Base-by-base conservation (phyloP, 1,140 invertebrate genomes). In the Microvelia longipes region DNA sequence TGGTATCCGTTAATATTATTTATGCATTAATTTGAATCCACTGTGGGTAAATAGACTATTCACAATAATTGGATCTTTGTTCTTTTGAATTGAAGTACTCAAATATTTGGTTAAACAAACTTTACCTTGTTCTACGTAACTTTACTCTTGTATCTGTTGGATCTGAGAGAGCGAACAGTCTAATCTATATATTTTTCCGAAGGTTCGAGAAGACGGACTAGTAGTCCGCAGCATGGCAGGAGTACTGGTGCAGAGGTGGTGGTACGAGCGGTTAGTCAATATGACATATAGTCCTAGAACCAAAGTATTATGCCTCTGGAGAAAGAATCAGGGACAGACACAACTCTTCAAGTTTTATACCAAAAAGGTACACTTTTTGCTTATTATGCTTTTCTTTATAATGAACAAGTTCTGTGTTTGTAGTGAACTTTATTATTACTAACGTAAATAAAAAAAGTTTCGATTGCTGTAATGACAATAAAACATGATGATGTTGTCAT, bases 211-310 rank as follows among this genome's bases (percentile, higher is more conserved):
- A 70, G 71, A 72, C 50, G 71, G 71, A 30, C 28, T 72, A 27
- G 71, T 67, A 5, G 24, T 72, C 1, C 84, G 97, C 70, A 93
- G 93, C 62, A 90, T 94, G 15, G 93, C 89, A 77, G 93, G 96
- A 78, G 89, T 94, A 2, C 98, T 99, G 75, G 90, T 97, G 66
- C 96, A 99, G 78, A 84, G 91, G 79, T 99, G 96, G 96, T 99
- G 96, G 96, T 99, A 95, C 82, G 97, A 99, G 78, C 84, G 96
- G 68, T 83, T 99, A 27, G 95, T 99, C 14, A 99, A 99, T 78
- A 98, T 99, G 94, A 98, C 96, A 0, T 99, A 96, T 79, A 96
- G 95, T 75, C 98, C 97, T 0, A 98, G 98, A 82, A 98, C 92
- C 75, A 92, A 94, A 80, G 91, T 98, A 19, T 82, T 99, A 66